Evolutionary conservation across 2,888 invertebrate species (phyloP), one percentile per base, ranked within the genome.

Genomic region (Callyntrura guangdongensis): DNA sequence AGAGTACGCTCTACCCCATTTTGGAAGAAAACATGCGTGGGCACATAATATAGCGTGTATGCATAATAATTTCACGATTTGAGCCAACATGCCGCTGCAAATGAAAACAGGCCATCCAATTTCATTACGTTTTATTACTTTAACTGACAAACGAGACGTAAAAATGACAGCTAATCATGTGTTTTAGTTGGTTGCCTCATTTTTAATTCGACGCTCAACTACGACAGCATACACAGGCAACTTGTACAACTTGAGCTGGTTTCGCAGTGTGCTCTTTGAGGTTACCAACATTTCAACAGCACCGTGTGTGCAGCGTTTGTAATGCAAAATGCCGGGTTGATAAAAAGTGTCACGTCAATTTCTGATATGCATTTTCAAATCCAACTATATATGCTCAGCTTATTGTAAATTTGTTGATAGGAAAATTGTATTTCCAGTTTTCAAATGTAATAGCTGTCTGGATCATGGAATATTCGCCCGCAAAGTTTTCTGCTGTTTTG

Each of bases 121-220:
- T 56, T 83, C 83, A 67, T 83, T 83, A 67, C 25, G 25, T 49
- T 83, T 83, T 49, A 67, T 83, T 67, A 83, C 83, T 49, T 25
- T 25, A 67, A 83, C 83, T 64, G 64, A 83, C 64, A 83, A 83
- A 67, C 83, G 45, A 83, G 83, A 83, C 14, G 67, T 47, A 83
- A 83, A 83, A 82, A 25, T 83, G 83, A 83, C 83, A 83, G 83
- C 27, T 83, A 64, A 67, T 83, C 83, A 83, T 83, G 59, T 67
- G 53, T 56, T 45, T 79, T 56, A n/a, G 27, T 79, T 17, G 59
- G 81, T 61, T 61, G 59, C 14, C 36, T 61, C 59, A 17, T 61
- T 81, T 81, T 59, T 81, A 81, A 53, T 77, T 53, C 77, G 53
- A 53, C 72, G 17, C 47, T 45, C 8, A 53, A n/a, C 2, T 53